Percentiles rank a stretch among this genome's conserved stretches.
phyloP scores from a whole-genome alignment of 2,888 invertebrate genomes.

The Drosophila anomelani region DNA sequence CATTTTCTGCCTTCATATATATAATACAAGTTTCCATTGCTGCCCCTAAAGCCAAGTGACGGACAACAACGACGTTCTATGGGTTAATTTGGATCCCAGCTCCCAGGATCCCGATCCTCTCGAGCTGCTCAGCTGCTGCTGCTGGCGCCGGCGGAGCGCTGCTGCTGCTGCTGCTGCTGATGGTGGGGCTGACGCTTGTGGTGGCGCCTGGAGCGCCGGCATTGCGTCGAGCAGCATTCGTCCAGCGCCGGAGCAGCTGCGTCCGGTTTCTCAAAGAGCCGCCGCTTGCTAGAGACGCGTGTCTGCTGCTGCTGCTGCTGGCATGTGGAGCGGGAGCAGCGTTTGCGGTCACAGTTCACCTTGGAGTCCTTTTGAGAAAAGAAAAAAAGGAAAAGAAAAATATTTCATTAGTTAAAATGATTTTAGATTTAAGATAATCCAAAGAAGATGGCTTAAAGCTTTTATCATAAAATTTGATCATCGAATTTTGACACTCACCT shows the following conservation, averaged over 20 bases:
- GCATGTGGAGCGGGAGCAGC: conserved; percentile 84
- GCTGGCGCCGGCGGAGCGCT: conserved; percentile 43
- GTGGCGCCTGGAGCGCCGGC: conserved; percentile 83
- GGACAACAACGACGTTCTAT: conserved; percentile 30
- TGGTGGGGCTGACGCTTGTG: conserved; percentile 81
- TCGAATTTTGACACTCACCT: conserved; percentile 86
- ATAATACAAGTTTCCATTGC: conserved; percentile 1
- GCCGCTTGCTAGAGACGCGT: conserved; percentile 78
- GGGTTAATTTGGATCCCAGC: conserved; percentile 17
- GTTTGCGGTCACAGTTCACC: conserved; percentile 91
- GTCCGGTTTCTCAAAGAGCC: conserved; percentile 88
- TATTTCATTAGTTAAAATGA: conserved; percentile 1
- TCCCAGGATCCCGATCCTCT: conserved; percentile 20
- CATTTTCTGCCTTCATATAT: too few relatives aligned
- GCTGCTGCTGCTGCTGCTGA: conserved; percentile 65
- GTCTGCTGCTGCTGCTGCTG: conserved; percentile 81
- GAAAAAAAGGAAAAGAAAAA: not conserved
- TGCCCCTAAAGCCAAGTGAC: conserved; percentile 11
- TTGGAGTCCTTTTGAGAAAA: conserved; percentile 89
- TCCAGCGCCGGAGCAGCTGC: conserved; percentile 82
- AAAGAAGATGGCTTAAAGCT: too few relatives aligned
- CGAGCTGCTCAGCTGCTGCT: conserved; percentile 4
- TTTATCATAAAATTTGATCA: not conserved
- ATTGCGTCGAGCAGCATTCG: conserved; percentile 84
- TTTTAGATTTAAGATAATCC: not conserved